Evolutionary conservation across 2,113 vertebrate species (phyloP), one percentile per base, ranked within the genome.

Genomic region (Hypanus sabinus): DNA sequence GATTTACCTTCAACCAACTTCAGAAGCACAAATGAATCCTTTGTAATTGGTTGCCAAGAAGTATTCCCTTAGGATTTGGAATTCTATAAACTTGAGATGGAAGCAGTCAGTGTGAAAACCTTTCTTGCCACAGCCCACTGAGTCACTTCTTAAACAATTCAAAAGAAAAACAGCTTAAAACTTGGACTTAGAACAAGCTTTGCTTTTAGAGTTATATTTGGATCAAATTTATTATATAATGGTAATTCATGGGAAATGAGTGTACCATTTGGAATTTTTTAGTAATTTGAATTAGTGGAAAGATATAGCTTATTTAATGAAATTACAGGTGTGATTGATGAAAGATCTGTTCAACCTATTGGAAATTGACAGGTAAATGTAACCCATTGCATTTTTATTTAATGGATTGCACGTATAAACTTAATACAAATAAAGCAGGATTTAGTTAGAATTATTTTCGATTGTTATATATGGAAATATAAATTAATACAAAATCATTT

Each of bases 61-160:
- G 36, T 36, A 91, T 70, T 70, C n/a, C 20, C 27, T 16, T 36
- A 55, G 88, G 62, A 70, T 91, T 68, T 65, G 62, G 30, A 33
- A 68, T 68, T 90, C 57, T 90, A n/a, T 90, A 90, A 65, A 68
- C 27, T 68, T 6, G 1, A 90, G 30, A 24, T 70, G 65, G 88
- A 36, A 70, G 18, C n/a, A 91, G 62, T 18, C 62, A 90, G 30
- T 70, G 65, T 22, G 33, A n/a, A 91, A 91, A 91, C 8, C n/a
- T 91, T 70, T 70, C 46, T 68, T 68, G 60, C 18, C 88, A 8
- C 18, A n/a, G 33, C 60, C 12, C 30, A 33, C 30, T 90, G 30
- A 90, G 16, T 65, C 85, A 90, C 9, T 68, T 62, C 10, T 70
- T 91, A 62, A 90, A 68, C n/a, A 90, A n/a, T 91, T 91, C 88